A percentile compares a stretch with the other conserved stretches of the same genome.
phyloP scores from a whole-genome alignment of 92 coral and sea anemone species.

The Paragorgia papillata region DNA sequence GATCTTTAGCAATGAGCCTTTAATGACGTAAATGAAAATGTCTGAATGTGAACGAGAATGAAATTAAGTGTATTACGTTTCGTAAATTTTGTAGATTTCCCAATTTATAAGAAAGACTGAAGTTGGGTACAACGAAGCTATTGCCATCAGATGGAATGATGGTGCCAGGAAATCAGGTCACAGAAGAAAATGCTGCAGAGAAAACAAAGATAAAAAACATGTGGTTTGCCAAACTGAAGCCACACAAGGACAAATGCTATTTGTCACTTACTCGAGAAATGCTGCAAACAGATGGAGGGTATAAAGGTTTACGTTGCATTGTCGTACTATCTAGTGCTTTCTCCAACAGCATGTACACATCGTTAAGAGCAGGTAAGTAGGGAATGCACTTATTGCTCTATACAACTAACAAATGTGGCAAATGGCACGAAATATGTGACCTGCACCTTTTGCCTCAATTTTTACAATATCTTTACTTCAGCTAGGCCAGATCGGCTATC shows the following conservation, averaged over 20 bases:
- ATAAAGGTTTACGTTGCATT: slow-evolving; percentile 1
- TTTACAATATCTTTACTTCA: no score
- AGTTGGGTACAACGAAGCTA: slow-evolving; percentile 10
- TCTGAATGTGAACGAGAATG: background rate
- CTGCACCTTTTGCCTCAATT: no score
- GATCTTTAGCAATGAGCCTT: no score
- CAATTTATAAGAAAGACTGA: slow-evolving; percentile 1
- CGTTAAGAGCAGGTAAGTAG: slow-evolving; percentile 18
- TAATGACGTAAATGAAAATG: no score
- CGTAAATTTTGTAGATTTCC: background rate
- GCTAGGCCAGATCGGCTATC: no score
- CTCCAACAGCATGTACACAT: background rate
- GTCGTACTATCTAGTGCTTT: background rate
- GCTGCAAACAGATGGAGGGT: background rate
- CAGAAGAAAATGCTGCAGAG: no score
- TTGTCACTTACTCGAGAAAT: background rate
- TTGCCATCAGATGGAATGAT: slow-evolving; percentile 13
- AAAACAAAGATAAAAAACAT: background rate
- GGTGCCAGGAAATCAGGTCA: background rate
- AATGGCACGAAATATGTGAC: no score
- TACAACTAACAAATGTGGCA: no score
- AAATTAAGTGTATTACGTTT: background rate
- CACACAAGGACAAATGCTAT: background rate
- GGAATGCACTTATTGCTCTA: no score
- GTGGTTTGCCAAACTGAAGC: background rate